Evolutionary conservation across 2,888 invertebrate species (phyloP).

Genomic region (Meteorus cinctellus): DNA sequence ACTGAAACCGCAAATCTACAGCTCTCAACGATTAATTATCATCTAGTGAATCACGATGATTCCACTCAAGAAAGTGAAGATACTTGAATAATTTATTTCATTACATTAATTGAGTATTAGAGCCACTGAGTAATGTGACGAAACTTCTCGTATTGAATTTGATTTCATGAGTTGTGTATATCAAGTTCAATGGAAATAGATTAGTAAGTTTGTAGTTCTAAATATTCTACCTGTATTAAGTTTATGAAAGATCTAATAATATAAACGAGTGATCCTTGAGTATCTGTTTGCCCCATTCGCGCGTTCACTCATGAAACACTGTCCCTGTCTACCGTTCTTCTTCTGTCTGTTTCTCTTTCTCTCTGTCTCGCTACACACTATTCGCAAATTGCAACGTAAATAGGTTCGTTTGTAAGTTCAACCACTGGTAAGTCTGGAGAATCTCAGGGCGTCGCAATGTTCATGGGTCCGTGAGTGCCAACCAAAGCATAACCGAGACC

Average conservation of each 20-base stretch:
- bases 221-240: not conserved
- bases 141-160: not conserved
- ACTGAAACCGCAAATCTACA: conserved; percentile 37
- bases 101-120: conserved; percentile 1
- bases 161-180: not conserved
- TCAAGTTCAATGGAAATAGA: not conserved
- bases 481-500: conserved; percentile 27
- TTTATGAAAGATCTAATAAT: conserved; percentile 9
- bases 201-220: not conserved
- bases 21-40: conserved; percentile 32
- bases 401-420: conserved; percentile 23
- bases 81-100: conserved; percentile 18
- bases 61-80: not conserved
- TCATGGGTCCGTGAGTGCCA: conserved; percentile 20
- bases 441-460: conserved; percentile 21
- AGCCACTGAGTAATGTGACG: not conserved
- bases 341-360: not conserved
- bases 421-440: conserved; percentile 20
- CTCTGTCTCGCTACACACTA: not conserved
- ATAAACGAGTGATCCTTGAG: not conserved
- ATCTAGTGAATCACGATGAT: conserved; percentile 21
- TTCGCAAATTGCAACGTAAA: conserved; percentile 18
- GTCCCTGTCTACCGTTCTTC: not conserved
- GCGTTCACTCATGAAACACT: not conserved
- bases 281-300: not conserved